These are phyloP conservation scores for Elaphurus davidianus DNA, from an alignment of 2,113 vertebrate genomes.

Conservation along the genomic window DNA sequence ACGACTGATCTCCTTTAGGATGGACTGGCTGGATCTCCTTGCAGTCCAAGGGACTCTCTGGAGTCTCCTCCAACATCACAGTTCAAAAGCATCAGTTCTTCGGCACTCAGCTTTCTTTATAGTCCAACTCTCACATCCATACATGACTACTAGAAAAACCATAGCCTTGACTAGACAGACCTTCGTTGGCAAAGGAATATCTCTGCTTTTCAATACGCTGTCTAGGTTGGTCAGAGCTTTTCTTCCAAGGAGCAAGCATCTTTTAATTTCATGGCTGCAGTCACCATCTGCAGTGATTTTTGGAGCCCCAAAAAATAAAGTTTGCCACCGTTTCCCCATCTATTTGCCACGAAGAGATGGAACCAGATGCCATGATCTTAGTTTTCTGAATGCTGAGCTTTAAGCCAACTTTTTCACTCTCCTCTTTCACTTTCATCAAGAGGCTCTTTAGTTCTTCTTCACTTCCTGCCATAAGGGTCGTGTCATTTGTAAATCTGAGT, in stretches of 20 bases:
- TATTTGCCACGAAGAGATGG: background rate
- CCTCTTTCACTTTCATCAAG: background rate
- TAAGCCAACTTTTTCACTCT: background rate
- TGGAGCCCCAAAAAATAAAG: background rate
- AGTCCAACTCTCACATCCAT: background rate
- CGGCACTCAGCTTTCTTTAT: background rate
- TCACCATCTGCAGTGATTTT: background rate
- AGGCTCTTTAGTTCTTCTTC: background rate
- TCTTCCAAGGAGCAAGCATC: background rate
- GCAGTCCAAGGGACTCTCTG: background rate
- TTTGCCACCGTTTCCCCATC: background rate
- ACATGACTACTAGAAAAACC: background rate
- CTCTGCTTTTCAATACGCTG: background rate
- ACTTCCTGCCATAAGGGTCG: background rate
- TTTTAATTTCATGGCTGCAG: background rate
- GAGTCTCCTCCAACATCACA: background rate
- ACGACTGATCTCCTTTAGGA: background rate
- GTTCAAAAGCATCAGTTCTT: background rate
- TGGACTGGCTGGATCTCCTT: background rate
- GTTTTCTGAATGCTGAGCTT: background rate
- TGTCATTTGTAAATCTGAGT: background rate
- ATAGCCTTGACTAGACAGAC: background rate
- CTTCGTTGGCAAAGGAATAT: background rate
- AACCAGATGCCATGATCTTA: background rate
- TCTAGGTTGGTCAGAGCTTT: background rate